These are phyloP conservation scores for Podiceps cristatus DNA, from an alignment of 2,113 vertebrate genomes.

Conservation along the genomic window DNA sequence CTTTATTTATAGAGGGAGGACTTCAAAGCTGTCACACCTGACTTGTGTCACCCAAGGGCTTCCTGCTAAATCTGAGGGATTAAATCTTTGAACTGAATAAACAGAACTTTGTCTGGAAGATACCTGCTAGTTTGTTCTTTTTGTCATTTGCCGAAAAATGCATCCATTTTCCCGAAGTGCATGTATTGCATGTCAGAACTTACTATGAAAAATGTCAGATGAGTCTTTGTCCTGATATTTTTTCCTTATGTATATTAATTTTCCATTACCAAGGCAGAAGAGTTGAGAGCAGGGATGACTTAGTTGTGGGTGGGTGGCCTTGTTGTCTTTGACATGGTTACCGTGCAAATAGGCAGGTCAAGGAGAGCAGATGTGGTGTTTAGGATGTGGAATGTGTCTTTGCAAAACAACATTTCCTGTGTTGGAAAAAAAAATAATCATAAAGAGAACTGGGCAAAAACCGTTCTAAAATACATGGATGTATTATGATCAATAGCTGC, in stretches of 20 bases:
- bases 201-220: background rate
- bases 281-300: background rate
- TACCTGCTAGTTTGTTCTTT: background rate
- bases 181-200: background rate
- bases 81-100: constrained; percentile 17
- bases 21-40: constrained; percentile 41
- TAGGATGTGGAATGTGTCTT: background rate
- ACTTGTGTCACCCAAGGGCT: constrained; percentile 17
- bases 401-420: background rate
- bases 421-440: background rate
- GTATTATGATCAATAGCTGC: background rate
- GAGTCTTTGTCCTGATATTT: background rate
- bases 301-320: background rate
- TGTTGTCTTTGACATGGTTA: background rate
- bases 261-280: background rate
- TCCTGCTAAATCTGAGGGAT: constrained; percentile 7
- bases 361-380: background rate
- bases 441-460: background rate
- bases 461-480: background rate
- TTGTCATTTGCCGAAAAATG: background rate
- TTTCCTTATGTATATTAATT: background rate
- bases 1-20: constrained; percentile 1
- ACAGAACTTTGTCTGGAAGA: background rate
- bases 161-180: background rate
- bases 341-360: background rate